Percentiles rank a stretch among this genome's conserved stretches.
Evolutionary conservation across 2,113 vertebrate species (phyloP).

Genomic region (Dascyllus trimaculatus): DNA sequence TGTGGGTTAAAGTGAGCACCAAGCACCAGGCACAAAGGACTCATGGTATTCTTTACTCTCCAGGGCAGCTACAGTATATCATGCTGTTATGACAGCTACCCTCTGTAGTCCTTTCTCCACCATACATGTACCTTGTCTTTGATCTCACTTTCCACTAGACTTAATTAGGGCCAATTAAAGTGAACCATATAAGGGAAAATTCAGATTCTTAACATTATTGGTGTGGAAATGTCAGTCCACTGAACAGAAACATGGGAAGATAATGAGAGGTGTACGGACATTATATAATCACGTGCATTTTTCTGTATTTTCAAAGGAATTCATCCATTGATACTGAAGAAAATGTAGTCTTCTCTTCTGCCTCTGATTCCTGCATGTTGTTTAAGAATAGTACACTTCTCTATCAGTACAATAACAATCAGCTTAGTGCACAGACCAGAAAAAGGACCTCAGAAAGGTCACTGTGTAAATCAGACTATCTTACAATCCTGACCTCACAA

Average conservation of each 20-base stretch:
- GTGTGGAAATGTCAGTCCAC: background rate
- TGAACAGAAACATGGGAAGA: background rate
- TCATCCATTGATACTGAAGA: background rate
- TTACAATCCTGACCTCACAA: constrained; percentile 80
- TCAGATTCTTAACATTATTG: constrained; percentile 3
- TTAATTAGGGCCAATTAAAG: constrained; percentile 25
- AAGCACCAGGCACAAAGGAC: background rate
- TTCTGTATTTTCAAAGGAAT: background rate
- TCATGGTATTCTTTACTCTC: background rate
- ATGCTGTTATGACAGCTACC: constrained; percentile 12
- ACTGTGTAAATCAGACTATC: background rate
- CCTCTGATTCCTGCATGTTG: background rate
- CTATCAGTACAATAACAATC: background rate
- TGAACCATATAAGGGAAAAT: background rate
- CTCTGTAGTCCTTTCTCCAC: constrained; percentile 2
- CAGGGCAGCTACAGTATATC: background rate
- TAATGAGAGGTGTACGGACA: background rate
- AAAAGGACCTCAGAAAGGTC: background rate
- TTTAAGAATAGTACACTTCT: background rate
- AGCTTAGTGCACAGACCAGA: background rate
- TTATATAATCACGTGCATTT: background rate
- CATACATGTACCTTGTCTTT: constrained; percentile 13
- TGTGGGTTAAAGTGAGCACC: background rate
- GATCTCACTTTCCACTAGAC: constrained; percentile 20
- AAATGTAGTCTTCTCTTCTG: background rate